Conservation (phyloP, 2,113 vertebrate species). For the Tragelaphus imberbis region DNA sequence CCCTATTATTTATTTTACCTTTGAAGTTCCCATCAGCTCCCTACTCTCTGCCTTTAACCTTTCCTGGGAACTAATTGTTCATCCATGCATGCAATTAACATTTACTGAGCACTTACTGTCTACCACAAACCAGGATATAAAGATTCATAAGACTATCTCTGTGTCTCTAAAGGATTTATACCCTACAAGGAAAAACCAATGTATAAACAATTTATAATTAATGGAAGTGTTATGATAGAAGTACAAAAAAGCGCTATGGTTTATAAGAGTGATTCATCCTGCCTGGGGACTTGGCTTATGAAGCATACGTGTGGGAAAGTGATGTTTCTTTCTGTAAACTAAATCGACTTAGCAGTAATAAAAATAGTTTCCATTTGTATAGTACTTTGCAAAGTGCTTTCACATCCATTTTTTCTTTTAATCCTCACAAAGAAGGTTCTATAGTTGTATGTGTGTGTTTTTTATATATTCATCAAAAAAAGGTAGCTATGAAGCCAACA, state of each 20-base stretch:
- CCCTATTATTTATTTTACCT: conserved; percentile 15
- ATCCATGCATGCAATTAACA: conserved; percentile 49
- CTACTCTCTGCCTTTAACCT: not conserved
- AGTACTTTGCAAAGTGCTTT: conserved; percentile 39
- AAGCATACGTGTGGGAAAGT: conserved; percentile 17
- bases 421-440: not conserved
- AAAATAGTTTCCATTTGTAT: conserved; percentile 57
- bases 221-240: conserved; percentile 53
- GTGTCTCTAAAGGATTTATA: conserved; percentile 42
- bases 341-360: conserved; percentile 54
- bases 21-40: not conserved
- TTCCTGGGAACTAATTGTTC: conserved; percentile 48
- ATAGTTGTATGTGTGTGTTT: not conserved
- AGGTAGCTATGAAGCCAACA: not conserved
- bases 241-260: not conserved
- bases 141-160: conserved; percentile 51
- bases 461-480: not conserved
- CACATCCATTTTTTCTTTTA: conserved; percentile 40
- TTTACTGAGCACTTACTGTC: conserved; percentile 55
- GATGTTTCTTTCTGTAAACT: conserved; percentile 57
- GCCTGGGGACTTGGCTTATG: conserved; percentile 36
- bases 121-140: conserved; percentile 22
- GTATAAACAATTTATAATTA: conserved; percentile 66
- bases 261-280: conserved; percentile 52
- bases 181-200: not conserved